Base-by-base conservation (phyloP, 1,140 invertebrate species). In the Achroia grisella region DNA sequence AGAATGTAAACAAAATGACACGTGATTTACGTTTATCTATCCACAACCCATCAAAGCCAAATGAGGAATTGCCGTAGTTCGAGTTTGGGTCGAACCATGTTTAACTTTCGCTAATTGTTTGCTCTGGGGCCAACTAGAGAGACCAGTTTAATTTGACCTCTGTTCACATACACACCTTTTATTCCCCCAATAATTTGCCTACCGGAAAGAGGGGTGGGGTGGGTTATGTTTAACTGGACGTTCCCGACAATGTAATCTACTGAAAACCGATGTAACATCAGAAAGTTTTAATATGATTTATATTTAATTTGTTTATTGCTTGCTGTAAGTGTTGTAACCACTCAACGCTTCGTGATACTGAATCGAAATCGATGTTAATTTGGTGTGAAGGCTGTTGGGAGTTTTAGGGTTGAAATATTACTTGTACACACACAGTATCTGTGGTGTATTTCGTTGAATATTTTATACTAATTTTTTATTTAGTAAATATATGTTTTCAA, bases 61-160 rank as follows among this genome's bases (percentile, higher is more conserved):
- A 53, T 59, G 59, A 62, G 63, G 44, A 53, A 66, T 58, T 46
- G 46, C 55, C 46, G 41, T 52, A 62, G 40, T 52, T 42, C 30
- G 48, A 59, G 50, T 67, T 60, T 40, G 51, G 61, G 52, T 44
- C 48, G 48, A 59, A 59, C 50, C 46, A 56, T 68, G 62, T 68
- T 69, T 69, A 65, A 69, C 65, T 69, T 69, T 56, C 45, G 32
- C 49, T 65, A 69, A 69, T 69, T 69, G 65, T 69, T 65, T 65
- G 50, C 53, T 39, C 45, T 39, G 36, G 56, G 44, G 47, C 48
- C 47, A 44, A 54, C 39, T 56, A 49, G 30, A 14, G 28, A 41
- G 33, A 42, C 60, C 64, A 67, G 30, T 10, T 1, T 51, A 48
- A 10, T 9, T 8, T 44, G 57, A 59, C 33, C 49, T 30, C 36